phyloP scores from a whole-genome alignment of 2,888 invertebrate species.

The Laspeyria flexula region DNA sequence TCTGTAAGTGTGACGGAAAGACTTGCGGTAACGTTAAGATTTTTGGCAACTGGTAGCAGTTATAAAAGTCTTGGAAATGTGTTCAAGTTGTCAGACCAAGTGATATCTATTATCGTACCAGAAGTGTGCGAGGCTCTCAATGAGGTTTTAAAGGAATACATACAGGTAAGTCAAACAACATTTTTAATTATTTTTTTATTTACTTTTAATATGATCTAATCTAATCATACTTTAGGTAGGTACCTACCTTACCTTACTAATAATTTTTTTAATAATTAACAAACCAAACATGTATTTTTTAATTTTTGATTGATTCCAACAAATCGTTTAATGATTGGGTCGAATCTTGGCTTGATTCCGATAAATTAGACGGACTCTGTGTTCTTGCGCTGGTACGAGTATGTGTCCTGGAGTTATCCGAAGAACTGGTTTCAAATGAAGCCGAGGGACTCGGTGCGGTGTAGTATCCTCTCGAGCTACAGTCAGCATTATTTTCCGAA shows the following conservation, averaged over 20 bases:
- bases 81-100: conserved; percentile 40
- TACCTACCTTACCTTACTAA: not conserved
- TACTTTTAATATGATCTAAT: not conserved
- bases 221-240: not conserved
- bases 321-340: conserved; percentile 40
- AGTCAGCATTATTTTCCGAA: conserved; percentile 37
- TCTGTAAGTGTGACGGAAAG: conserved; percentile 33
- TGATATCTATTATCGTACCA: conserved; percentile 41
- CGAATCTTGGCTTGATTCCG: conserved; percentile 27
- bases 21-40: conserved; percentile 39
- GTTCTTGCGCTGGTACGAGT: conserved; percentile 11
- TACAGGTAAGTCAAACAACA: conserved; percentile 41
- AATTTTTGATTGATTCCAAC: conserved; percentile 35
- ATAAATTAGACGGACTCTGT: conserved; percentile 24
- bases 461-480: conserved; percentile 37
- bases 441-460: conserved; percentile 34
- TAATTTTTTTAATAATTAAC: conserved; percentile 1
- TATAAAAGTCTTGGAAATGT: conserved; percentile 43
- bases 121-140: conserved; percentile 41
- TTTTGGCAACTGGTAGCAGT: conserved; percentile 43
- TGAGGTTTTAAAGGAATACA: conserved; percentile 34
- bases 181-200: conserved; percentile 21
- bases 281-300: conserved; percentile 23
- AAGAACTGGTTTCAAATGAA: conserved; percentile 26
- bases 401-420: conserved; percentile 19